phyloP scores from a whole-genome alignment of 2,113 vertebrate species.

The Ellobius talpinus region DNA sequence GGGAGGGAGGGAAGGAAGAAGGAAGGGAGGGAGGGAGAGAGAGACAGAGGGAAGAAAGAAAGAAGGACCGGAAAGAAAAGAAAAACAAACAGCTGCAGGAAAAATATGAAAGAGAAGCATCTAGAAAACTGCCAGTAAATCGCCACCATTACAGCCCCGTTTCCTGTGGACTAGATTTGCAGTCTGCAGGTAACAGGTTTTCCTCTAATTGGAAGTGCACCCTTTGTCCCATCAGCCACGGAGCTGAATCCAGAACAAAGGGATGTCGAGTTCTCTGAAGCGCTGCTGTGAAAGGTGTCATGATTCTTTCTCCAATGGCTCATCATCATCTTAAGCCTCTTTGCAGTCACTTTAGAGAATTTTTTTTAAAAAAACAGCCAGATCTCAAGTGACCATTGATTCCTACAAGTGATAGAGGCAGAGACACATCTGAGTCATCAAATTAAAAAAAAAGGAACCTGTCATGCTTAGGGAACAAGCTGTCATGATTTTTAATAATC shows the following conservation, averaged over 20 bases:
- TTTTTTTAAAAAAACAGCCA: background rate
- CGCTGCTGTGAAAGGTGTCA: background rate
- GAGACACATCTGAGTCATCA: background rate
- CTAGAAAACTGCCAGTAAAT: background rate
- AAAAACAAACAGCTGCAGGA: background rate
- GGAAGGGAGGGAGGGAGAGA: background rate
- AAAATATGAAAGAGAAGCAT: background rate
- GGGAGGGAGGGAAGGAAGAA: background rate
- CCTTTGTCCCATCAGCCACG: background rate
- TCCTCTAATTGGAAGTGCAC: conserved; percentile 41
- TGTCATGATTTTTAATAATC: background rate
- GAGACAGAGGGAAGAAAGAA: accelerated
- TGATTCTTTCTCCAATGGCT: conserved; percentile 30
- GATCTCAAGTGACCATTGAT: conserved; percentile 44
- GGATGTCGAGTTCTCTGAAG: conserved; percentile 18
- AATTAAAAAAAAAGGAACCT: background rate
- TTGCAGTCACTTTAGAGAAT: conserved; percentile 31
- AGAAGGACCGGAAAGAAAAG: background rate
- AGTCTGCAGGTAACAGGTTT: conserved; percentile 32
- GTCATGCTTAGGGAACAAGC: background rate
- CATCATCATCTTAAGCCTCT: conserved; percentile 48
- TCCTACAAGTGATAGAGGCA: background rate
- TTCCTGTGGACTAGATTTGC: conserved; percentile 45
- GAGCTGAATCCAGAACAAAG: conserved; percentile 61
- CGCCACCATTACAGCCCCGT: background rate